Percentiles rank a stretch among this genome's conserved stretches.
Conservation (phyloP, 2,797 vertebrate genomes). For the Fistularia tabacaria region DNA sequence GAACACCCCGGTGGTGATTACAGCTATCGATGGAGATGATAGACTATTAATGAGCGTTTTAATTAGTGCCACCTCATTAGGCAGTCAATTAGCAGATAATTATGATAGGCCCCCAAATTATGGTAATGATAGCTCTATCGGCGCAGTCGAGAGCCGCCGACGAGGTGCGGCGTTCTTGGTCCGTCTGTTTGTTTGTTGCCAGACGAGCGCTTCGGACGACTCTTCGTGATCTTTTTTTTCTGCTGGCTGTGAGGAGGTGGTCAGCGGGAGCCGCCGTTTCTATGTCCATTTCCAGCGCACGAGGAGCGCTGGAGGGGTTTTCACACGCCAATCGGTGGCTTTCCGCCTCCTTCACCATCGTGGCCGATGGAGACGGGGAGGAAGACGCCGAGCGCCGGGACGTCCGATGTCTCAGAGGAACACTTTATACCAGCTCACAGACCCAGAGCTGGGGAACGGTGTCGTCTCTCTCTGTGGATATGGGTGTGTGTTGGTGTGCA, state of each 20-base stretch:
- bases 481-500: conserved; percentile 9
- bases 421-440: conserved; percentile 15
- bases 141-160: conserved; percentile 19
- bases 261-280: too few species aligned
- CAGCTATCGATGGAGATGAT: conserved; percentile 61
- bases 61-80: conserved; percentile 60
- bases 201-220: conserved; percentile 7
- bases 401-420: neutral
- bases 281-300: too few species aligned
- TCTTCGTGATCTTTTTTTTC: neutral
- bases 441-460: neutral
- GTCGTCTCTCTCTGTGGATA: neutral
- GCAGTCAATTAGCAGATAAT: conserved; percentile 68
- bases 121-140: conserved; percentile 51
- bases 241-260: too few species aligned
- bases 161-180: too few species aligned
- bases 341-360: conserved; percentile 16
- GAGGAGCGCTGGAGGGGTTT: neutral
- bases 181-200: conserved; percentile 7
- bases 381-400: neutral
- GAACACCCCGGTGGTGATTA: conserved; percentile 55
- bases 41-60: conserved; percentile 63
- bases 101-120: conserved; percentile 58
- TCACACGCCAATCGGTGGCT: conserved; percentile 29
- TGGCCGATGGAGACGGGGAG: conserved; percentile 18